Percentiles rank a stretch among this genome's conserved stretches.
Evolutionary conservation across 2,797 vertebrate species (phyloP).

Genomic region (Pantherophis vulpinus): DNA sequence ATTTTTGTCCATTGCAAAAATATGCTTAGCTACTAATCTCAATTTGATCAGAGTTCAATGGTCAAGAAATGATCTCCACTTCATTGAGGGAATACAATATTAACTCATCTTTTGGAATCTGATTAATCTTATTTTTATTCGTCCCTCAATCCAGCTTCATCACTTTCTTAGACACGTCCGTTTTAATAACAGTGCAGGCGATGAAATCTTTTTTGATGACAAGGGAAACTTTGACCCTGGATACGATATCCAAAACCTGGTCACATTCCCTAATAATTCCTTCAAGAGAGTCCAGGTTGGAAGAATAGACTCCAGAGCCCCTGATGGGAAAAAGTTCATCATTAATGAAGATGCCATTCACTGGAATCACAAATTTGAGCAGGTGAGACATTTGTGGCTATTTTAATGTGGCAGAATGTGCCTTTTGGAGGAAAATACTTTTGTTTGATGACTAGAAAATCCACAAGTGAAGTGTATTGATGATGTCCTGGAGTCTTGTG

Average conservation of each 20-base stretch:
- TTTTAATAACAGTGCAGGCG: constrained; percentile 4
- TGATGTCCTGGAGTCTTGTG: no score
- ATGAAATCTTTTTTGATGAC: constrained; percentile 17
- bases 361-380: constrained; percentile 2
- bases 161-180: neutral
- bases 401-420: no score
- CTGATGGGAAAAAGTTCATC: neutral
- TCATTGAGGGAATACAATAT: no score
- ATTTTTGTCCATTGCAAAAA: no score
- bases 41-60: neutral
- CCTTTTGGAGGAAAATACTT: no score
- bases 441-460: no score
- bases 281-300: neutral
- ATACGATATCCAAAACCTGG: neutral
- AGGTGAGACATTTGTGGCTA: neutral
- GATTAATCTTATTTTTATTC: neutral
- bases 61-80: no score
- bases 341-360: neutral
- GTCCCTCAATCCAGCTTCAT: neutral
- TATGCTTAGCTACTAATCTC: no score
- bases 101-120: neutral
- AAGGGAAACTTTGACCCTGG: neutral
- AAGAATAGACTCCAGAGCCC: neutral
- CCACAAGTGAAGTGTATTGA: no score
- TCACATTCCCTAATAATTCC: neutral